A percentile compares a stretch with the other conserved stretches of the same genome.
These are phyloP conservation scores for Trichosurus vulpecula DNA, from an alignment of 2,797 vertebrate species.

Conservation along the genomic window DNA sequence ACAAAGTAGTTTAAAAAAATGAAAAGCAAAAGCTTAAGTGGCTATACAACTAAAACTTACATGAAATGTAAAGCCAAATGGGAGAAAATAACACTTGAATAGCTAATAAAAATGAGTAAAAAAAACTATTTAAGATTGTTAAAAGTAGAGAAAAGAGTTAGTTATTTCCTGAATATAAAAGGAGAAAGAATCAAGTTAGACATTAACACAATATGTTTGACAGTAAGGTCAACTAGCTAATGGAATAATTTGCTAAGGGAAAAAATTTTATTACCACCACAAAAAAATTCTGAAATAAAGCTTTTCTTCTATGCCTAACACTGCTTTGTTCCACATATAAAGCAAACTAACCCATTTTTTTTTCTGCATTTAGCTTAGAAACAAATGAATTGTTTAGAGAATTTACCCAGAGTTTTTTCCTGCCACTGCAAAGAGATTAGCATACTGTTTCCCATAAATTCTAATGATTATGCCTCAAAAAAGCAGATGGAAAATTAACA, in stretches of 20 bases:
- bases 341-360: not conserved
- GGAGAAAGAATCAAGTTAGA: not conserved
- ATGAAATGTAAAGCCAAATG: not conserved
- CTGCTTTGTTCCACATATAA: not conserved
- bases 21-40: not conserved
- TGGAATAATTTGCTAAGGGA: not conserved
- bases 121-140: not conserved
- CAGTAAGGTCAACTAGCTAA: not conserved
- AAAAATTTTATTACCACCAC: not conserved
- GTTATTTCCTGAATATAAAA: not conserved
- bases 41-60: not conserved
- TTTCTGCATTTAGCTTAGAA: not conserved
- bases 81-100: not conserved
- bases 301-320: not conserved
- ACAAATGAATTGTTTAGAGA: not conserved
- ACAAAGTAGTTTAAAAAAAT: not conserved
- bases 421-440: not conserved
- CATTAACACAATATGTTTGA: not conserved
- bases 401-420: not conserved
- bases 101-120: not conserved
- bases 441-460: conserved; percentile 6
- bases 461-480: conserved; percentile 3
- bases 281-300: not conserved
- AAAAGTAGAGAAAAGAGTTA: not conserved
- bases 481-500: conserved; percentile 17